Base-by-base conservation (phyloP, 2,113 vertebrate genomes). In the Eleginops maclovinus region DNA sequence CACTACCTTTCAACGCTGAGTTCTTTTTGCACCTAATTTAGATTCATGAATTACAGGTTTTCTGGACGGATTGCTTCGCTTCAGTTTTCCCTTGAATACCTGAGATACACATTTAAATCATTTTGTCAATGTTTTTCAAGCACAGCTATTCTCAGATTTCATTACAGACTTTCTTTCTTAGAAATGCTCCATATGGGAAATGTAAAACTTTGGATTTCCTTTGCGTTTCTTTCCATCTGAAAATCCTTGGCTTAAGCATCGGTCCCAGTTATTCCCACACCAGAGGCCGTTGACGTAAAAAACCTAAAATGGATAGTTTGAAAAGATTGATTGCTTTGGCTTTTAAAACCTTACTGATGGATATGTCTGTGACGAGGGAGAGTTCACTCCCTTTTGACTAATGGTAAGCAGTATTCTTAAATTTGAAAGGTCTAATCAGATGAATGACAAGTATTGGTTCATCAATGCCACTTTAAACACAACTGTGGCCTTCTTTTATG, bases 211-310 rank as follows among this genome's bases (percentile, higher is more conserved):
- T 84, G 21, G 43, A 83, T 67, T 36, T 24, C 22, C 47, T 47
- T 40, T 75, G 24, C 40, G 21, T 85, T 70, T 69, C 66, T 87
- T 88, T 86, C 70, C 82, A 75, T 79, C 11, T 72, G 19, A 41
- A 55, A 58, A n/a, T 68, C 46, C 58, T 66, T 67, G 67, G 71
- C 75, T 82, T 49, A 82, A 59, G 40, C 54, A 24, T 49, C 22
- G 62, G 40, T 26, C 13, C 19, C 46, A 73, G 68, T 36, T 73
- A 44, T 51, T 41, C 51, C 65, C 43, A 26, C 63, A 68, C 60
- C 61, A 79, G 65, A 68, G 21, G 26, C 10, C 36, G 61, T 74
- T 76, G 43, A 47, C 21, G 50, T 72, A 56, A 50, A 21, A 51
- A 1, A 9, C 41, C 36, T 59, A n/a, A 76, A 72, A 68, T 58